Evolutionary conservation across 1,140 invertebrate genomes (phyloP).

Genomic region (Atta cephalotes): DNA sequence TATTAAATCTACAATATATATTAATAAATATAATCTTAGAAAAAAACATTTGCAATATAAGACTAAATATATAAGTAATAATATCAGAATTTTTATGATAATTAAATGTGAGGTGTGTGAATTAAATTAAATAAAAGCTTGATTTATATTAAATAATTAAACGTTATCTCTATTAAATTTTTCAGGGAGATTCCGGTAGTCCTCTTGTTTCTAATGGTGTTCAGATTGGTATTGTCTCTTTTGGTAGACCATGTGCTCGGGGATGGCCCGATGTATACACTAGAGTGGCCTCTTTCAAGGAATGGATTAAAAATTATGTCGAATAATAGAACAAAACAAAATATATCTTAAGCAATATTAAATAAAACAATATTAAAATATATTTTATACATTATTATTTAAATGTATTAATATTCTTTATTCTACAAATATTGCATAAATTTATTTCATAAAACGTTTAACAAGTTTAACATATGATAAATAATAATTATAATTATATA

Average conservation of each 20-base stretch:
- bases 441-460: background rate
- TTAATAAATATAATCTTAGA: background rate
- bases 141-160: background rate
- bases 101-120: background rate
- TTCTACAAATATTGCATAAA: background rate
- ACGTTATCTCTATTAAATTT: background rate
- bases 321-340: background rate
- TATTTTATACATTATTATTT: background rate
- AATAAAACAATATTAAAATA: background rate
- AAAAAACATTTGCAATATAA: background rate
- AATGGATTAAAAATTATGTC: slow-evolving; percentile 84
- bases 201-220: slow-evolving; percentile 85
- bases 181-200: slow-evolving; percentile 88
- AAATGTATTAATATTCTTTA: background rate
- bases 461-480: background rate
- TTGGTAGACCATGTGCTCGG: slow-evolving; percentile 88
- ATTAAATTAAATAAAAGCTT: background rate
- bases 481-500: background rate
- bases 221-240: slow-evolving; percentile 89
- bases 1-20: background rate
- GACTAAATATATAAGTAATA: background rate
- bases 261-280: slow-evolving; percentile 89
- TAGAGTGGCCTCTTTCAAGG: slow-evolving; percentile 84
- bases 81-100: background rate
- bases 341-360: too few relatives aligned